Percentiles rank a stretch among this genome's conserved stretches.
phyloP scores from a whole-genome alignment of 1,140 invertebrate genomes.

The Magallana ariakensis region DNA sequence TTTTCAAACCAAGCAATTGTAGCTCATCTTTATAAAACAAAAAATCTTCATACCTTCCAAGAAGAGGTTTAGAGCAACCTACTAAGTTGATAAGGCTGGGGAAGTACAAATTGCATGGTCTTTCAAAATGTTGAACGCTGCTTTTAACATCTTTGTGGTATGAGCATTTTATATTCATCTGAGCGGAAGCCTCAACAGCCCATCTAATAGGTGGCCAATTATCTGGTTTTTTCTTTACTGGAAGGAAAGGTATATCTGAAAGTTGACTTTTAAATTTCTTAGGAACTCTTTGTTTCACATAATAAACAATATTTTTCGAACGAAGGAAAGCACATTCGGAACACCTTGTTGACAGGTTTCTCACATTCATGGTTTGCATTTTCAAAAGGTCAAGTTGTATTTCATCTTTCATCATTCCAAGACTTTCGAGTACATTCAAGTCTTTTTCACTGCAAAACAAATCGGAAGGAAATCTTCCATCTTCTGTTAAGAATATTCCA shows the following conservation, averaged over 20 bases:
- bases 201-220: constrained; percentile 56
- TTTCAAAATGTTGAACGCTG: not conserved
- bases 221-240: constrained; percentile 50
- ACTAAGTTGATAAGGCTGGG: not conserved
- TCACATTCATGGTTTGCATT: constrained; percentile 45
- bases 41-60: not conserved
- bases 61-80: not conserved
- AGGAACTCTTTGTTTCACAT: constrained; percentile 38
- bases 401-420: constrained; percentile 59
- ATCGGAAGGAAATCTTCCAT: constrained; percentile 41
- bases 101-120: not conserved
- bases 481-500: not conserved
- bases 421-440: constrained; percentile 29
- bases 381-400: constrained; percentile 51
- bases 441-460: constrained; percentile 22
- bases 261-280: constrained; percentile 28
- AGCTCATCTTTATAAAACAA: not conserved
- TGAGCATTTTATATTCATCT: not conserved
- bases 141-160: not conserved
- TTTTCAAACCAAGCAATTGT: not conserved
- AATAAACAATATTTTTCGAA: constrained; percentile 49
- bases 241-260: constrained; percentile 54
- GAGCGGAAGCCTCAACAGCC: not conserved
- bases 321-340: constrained; percentile 33
- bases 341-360: constrained; percentile 5